A percentile compares a stretch with the other conserved stretches of the same genome.
Evolutionary conservation across 2,113 vertebrate species (phyloP).

Genomic region (Xenopus laevis): DNA sequence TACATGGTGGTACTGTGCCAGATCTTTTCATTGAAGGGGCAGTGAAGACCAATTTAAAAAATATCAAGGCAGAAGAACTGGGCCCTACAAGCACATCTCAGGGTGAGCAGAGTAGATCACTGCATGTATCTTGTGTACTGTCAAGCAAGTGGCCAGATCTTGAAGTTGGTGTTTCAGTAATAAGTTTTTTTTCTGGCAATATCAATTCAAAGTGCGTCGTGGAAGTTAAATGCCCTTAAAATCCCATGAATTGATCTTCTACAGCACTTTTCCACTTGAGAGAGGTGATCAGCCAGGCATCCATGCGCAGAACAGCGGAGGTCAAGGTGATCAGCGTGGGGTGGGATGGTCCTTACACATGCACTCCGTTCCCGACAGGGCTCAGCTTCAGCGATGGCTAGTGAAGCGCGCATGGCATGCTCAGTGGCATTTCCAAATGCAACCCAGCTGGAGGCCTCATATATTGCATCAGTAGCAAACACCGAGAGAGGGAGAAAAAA

Average conservation of each 20-base stretch:
- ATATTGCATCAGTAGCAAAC: slow-evolving; percentile 75
- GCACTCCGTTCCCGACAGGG: slow-evolving; percentile 71
- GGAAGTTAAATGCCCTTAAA: slow-evolving; percentile 70
- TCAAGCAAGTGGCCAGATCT: neutral
- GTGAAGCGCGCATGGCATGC: slow-evolving; percentile 83
- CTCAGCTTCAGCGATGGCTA: slow-evolving; percentile 72
- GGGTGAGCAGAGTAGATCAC: too few species aligned
- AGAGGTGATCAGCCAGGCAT: slow-evolving; percentile 57
- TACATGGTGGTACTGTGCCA: too few species aligned
- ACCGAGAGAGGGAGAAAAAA: slow-evolving; percentile 45
- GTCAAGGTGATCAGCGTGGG: slow-evolving; percentile 66
- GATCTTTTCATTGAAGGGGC: too few species aligned
- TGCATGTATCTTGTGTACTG: too few species aligned
- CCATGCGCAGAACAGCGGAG: slow-evolving; percentile 66
- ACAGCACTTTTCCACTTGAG: slow-evolving; percentile 74
- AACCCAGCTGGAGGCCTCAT: slow-evolving; percentile 81
- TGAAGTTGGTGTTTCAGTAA: slow-evolving; percentile 48
- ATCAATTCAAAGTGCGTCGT: slow-evolving; percentile 61
- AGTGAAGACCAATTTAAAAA: too few species aligned
- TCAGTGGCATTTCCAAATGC: slow-evolving; percentile 93
- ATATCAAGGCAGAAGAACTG: too few species aligned
- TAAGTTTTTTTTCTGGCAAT: slow-evolving; percentile 57
- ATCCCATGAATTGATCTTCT: slow-evolving; percentile 68
- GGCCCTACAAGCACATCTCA: too few species aligned
- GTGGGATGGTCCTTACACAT: slow-evolving; percentile 59